Percentiles rank a stretch among this genome's conserved stretches.
These are phyloP conservation scores for Australoheros scitulus DNA, from an alignment of 2,113 vertebrate genomes.

Conservation along the genomic window DNA sequence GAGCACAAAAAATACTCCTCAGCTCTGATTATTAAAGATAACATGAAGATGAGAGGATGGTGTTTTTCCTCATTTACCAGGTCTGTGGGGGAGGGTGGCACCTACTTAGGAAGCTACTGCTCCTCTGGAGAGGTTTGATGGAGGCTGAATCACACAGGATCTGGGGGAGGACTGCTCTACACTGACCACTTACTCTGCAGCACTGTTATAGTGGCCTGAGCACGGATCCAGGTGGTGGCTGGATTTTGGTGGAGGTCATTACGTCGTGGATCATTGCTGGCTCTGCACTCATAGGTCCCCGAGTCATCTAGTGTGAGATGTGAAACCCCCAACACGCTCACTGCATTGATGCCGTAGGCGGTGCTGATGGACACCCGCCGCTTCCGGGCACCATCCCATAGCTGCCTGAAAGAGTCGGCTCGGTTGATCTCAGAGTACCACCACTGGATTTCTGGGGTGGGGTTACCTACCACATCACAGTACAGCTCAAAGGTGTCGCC, in stretches of 20 bases:
- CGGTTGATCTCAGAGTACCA: conserved; percentile 98
- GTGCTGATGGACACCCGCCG: conserved; percentile 93
- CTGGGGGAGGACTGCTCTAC: conserved; percentile 26
- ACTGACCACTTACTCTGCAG: conserved; percentile 94
- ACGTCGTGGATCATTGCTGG: conserved; percentile 95
- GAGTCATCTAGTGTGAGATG: conserved; percentile 90
- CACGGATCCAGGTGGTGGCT: conserved; percentile 95
- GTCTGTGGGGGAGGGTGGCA: conserved; percentile 25
- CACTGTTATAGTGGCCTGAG: conserved; percentile 95
- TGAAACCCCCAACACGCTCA: conserved; percentile 91
- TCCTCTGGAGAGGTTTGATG: conserved; percentile 39
- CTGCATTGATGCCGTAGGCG: conserved; percentile 90
- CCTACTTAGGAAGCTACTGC: conserved; percentile 36
- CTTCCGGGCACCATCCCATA: conserved; percentile 93
- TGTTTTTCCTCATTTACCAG: conserved; percentile 9
- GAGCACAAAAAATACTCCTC: conserved; percentile 5
- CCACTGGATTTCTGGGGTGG: conserved; percentile 99
- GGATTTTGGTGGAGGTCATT: conserved; percentile 96
- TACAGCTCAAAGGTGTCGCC: conserved; percentile 97
- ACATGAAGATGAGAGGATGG: conserved; percentile 5
- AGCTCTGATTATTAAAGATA: background rate
- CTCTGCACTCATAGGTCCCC: conserved; percentile 97
- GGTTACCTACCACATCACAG: conserved; percentile 95
- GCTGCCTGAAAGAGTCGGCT: conserved; percentile 94
- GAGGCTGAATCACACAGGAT: conserved; percentile 45